Evolutionary conservation across 2,113 vertebrate genomes (phyloP).

Genomic region (Notechis scutatus): DNA sequence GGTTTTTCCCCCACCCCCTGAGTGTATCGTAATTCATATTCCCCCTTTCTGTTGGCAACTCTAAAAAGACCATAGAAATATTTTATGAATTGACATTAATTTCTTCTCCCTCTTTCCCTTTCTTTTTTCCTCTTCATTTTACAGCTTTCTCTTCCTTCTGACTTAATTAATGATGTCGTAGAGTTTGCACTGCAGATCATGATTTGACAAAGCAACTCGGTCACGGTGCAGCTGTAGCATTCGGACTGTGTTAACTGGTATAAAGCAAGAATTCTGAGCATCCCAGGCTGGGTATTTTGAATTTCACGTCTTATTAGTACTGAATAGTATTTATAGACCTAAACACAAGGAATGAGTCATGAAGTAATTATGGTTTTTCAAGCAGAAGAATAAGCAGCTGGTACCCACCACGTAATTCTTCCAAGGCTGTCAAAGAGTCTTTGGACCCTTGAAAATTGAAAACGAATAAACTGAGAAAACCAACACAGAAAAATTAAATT

Average conservation of each 20-base stretch:
- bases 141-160: neutral
- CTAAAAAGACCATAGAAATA: too few species aligned
- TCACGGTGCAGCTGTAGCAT: neutral
- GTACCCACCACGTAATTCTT: neutral
- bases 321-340: slow-evolving; percentile 10
- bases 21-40: too few species aligned
- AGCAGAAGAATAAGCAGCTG: neutral
- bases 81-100: neutral
- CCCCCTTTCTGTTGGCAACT: too few species aligned
- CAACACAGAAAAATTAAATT: neutral
- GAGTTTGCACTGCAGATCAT: neutral
- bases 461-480: neutral
- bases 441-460: neutral
- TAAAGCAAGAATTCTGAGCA: neutral
- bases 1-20: too few species aligned
- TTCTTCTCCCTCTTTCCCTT: slow-evolving; percentile 17
- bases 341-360: neutral
- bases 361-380: neutral
- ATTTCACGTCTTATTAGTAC: neutral
- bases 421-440: neutral
- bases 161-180: neutral
- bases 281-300: neutral
- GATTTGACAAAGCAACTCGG: neutral
- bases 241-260: neutral
- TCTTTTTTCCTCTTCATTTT: neutral